Percentiles rank a stretch among this genome's conserved stretches.
Evolutionary conservation across 2,797 vertebrate species (phyloP).

Genomic region (Philypnodon macrostomus): DNA sequence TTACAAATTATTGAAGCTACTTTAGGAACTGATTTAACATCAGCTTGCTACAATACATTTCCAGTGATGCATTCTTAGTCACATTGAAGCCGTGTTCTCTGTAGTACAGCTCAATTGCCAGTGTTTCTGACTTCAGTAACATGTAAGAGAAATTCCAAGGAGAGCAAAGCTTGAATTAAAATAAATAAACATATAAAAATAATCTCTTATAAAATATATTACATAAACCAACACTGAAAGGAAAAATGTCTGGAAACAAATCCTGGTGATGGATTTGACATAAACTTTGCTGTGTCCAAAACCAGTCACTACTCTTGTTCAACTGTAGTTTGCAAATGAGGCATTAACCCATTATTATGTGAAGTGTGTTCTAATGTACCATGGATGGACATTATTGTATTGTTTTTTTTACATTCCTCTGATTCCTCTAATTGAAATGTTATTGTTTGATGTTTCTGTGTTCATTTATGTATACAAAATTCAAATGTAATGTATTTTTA

Average conservation of each 20-base stretch:
- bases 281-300: too few species aligned
- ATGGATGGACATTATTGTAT: too few species aligned
- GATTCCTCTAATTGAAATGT: too few species aligned
- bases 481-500: too few species aligned
- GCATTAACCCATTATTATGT: too few species aligned
- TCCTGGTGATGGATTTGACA: conserved; percentile 12
- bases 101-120: conserved; percentile 51
- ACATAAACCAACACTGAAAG: conserved; percentile 81
- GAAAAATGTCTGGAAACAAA: conserved; percentile 72
- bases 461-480: too few species aligned
- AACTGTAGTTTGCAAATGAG: too few species aligned
- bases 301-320: too few species aligned
- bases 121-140: conserved; percentile 47
- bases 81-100: conserved; percentile 14
- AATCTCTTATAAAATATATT: conserved; percentile 98
- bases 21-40: background rate
- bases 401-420: too few species aligned
- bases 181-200: conserved; percentile 97
- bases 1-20: too few species aligned
- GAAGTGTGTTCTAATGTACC: too few species aligned
- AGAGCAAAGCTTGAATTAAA: conserved; percentile 72
- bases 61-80: conserved; percentile 14
- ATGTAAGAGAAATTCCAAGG: conserved; percentile 55
- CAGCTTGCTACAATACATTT: conserved; percentile 5
- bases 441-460: too few species aligned